Base-by-base conservation (phyloP, 23 tunicate genomes). In the Clavelina lepadiformis region DNA sequence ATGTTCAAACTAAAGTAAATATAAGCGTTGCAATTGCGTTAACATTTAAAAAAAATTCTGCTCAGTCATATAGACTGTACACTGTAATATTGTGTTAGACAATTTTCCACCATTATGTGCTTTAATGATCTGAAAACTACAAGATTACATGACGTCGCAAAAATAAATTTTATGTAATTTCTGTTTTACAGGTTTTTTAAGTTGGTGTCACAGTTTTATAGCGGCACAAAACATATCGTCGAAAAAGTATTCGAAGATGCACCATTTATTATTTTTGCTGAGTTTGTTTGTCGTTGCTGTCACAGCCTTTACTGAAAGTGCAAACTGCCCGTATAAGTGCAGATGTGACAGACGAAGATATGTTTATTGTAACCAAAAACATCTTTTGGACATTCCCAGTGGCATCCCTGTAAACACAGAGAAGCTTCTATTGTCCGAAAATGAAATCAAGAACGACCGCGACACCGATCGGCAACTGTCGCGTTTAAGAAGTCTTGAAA, bases 341-440 rank as follows among this genome's bases (percentile, higher is more conserved):
- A 69, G 98, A n/a, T 91, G 98, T 32, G 83, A 81, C 38, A 38
- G 58, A 20, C 56, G 91, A 45, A 81, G 56, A 38, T 58, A 53
- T 28, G 93, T 78, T 3, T 83, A 71, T 49, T 91, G 98, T 65
- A 65, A 58, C 18, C 76, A 77, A 15, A 72, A 51, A 51, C 31
- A 61, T 4, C 50, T 82, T 22, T 24, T 33, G 5, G n/a, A 34
- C 26, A 56, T 91, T 2, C 98, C 98, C 25, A 63, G 67, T 59
- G 85, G 91, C 20, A 82, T 91, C 24, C 98, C 98, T 45, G 35
- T 19, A n/a, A 61, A 65, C 53, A 82, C 91, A 33, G 45, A 34
- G 36, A 68, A 24, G 7, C 81, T 91, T 1, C 55, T 38, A 27
- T 57, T 91, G 28, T 79, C 77, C 27, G 56, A 68, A 50, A 91